Evolutionary conservation across 2,113 vertebrate genomes (phyloP).

Genomic region (Callithrix jacchus): DNA sequence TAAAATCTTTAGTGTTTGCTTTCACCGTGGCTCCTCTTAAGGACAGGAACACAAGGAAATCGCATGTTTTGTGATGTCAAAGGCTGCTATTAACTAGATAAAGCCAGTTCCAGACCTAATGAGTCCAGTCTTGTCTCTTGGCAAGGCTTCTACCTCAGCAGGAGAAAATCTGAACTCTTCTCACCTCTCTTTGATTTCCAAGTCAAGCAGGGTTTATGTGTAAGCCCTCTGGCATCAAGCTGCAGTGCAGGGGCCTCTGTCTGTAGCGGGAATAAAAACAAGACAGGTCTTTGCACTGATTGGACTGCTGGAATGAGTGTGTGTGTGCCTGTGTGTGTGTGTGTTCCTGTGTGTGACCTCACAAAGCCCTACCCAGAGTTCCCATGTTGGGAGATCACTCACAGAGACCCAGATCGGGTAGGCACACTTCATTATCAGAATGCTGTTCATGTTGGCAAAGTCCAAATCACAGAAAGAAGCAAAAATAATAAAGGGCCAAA

Average conservation of each 20-base stretch:
- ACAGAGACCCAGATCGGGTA: rapidly evolving
- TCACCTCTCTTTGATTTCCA: slow-evolving; percentile 53
- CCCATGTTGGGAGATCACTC: neutral
- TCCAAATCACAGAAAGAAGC: neutral
- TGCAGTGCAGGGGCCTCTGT: neutral
- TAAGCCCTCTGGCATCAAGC: slow-evolving; percentile 45
- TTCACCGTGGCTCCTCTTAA: neutral
- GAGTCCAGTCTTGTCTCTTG: slow-evolving; percentile 1
- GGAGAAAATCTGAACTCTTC: neutral
- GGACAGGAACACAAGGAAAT: slow-evolving; percentile 20
- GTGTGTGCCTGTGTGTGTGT: neutral
- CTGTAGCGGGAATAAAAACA: slow-evolving; percentile 26
- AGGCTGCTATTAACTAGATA: slow-evolving; percentile 44
- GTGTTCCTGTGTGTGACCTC: too few relatives aligned
- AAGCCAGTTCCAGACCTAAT: neutral
- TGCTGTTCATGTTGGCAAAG: neutral
- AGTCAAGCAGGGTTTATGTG: slow-evolving; percentile 8
- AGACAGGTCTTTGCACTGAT: slow-evolving; percentile 10
- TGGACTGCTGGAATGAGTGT: neutral
- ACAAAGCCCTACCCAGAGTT: neutral
- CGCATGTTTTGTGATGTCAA: neutral
- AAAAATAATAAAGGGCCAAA: neutral
- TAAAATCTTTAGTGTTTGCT: neutral
- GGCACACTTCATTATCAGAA: neutral
- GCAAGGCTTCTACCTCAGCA: neutral